A percentile compares a stretch with the other conserved stretches of the same genome.
Conservation (phyloP, 2,888 invertebrate species). For the Sarcophaga subvicina region DNA sequence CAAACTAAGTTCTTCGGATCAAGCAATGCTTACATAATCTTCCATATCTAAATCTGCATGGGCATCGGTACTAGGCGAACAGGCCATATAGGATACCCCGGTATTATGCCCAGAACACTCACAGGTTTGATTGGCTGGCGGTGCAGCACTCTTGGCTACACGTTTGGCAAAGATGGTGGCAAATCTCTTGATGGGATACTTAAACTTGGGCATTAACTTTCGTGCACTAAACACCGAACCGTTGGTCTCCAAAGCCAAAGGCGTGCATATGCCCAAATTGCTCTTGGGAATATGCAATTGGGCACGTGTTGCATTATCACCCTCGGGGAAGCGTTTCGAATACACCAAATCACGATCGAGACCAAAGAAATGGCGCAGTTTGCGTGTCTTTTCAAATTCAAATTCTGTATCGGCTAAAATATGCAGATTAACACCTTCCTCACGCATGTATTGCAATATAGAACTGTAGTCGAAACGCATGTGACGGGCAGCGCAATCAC, state of each 20-base stretch:
- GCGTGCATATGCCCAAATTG: slow-evolving; percentile 89
- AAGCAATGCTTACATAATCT: slow-evolving; percentile 76
- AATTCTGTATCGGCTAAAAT: slow-evolving; percentile 92
- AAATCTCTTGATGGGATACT: slow-evolving; percentile 85
- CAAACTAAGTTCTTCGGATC: not conserved
- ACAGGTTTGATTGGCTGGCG: slow-evolving; percentile 85
- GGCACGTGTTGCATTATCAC: slow-evolving; percentile 87
- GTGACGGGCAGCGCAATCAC: slow-evolving; percentile 86
- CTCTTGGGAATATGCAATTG: slow-evolving; percentile 90
- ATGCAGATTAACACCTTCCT: slow-evolving; percentile 91
- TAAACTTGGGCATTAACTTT: slow-evolving; percentile 84
- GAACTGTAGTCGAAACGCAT: slow-evolving; percentile 93
- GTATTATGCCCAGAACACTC: slow-evolving; percentile 87
- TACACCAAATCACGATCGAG: slow-evolving; percentile 90
- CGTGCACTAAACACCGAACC: slow-evolving; percentile 86
- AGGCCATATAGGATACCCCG: slow-evolving; percentile 86
- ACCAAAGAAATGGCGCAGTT: slow-evolving; percentile 89
- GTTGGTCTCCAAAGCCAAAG: slow-evolving; percentile 92
- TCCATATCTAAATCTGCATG: slow-evolving; percentile 74
- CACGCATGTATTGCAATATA: slow-evolving; percentile 90
- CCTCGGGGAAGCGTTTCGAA: slow-evolving; percentile 90
- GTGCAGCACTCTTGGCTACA: slow-evolving; percentile 85
- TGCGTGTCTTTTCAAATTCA: slow-evolving; percentile 87
- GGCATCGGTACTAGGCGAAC: slow-evolving; percentile 83
- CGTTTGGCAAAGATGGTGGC: slow-evolving; percentile 86